Evolutionary conservation across 2,797 vertebrate species (phyloP).

Genomic region (Xenops minutus): DNA sequence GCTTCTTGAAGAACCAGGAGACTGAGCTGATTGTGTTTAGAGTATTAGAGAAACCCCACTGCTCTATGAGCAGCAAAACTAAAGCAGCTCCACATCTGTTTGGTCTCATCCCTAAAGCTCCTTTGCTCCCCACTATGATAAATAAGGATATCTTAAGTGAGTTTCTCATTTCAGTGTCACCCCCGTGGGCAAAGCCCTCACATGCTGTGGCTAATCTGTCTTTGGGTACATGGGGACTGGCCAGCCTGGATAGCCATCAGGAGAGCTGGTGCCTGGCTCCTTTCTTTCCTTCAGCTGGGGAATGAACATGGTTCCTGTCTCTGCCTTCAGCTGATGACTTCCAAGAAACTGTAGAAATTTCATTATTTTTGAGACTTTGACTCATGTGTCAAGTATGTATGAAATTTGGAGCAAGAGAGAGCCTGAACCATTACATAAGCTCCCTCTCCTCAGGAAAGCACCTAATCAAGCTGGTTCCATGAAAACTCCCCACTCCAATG

Average conservation of each 20-base stretch:
- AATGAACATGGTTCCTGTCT: not conserved
- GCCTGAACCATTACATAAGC: not conserved
- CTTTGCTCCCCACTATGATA: not conserved
- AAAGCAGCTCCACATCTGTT: not conserved
- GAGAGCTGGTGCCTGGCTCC: not conserved
- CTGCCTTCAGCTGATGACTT: not conserved
- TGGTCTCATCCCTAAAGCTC: not conserved
- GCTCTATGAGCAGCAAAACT: not conserved
- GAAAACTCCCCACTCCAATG: not conserved
- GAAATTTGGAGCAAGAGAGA: constrained; percentile 14
- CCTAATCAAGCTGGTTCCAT: constrained; percentile 17
- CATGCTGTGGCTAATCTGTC: not conserved
- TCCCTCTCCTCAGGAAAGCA: constrained; percentile 24
- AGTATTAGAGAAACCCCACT: not conserved
- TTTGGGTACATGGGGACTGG: rapidly evolving
- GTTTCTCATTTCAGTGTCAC: not conserved
- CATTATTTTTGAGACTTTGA: constrained; percentile 11
- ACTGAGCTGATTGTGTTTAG: not conserved
- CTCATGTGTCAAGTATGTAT: not conserved
- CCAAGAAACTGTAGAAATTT: not conserved
- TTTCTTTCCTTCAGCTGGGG: not conserved
- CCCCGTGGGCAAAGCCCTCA: not conserved
- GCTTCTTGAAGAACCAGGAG: not conserved
- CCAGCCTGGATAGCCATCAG: not conserved
- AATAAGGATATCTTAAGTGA: not conserved